Evolutionary conservation across 2,888 invertebrate species (phyloP), one percentile per base, ranked within the genome.

Genomic region (Erpobdella octoculata): DNA sequence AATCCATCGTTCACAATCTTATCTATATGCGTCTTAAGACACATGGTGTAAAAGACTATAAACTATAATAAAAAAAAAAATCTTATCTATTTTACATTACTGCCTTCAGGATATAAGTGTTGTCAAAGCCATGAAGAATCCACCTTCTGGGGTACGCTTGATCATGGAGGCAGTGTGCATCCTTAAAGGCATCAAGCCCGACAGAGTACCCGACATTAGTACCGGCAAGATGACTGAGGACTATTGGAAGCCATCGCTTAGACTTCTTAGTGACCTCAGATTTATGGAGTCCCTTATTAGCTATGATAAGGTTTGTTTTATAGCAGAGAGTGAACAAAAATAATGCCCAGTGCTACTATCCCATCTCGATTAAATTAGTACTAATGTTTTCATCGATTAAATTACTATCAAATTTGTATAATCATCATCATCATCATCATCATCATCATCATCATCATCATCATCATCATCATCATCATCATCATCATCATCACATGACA

Each of bases 131-230:
- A 83, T 84, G 83, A 83, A 83, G 74, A 78, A 77, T 62, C 84
- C 84, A 15, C 84, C 84, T 0, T 72, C 70, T 72, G 80, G 80
- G 67, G 82, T 84, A 53, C 79, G 80, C 71, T 78, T 84, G 28
- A 83, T 84, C 25, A 78, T 82, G 79, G 84, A 84, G 74, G 81
- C 82, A 37, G 79, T 84, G 38, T 84, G 84, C 76, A 81, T 83
- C 18, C 76, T 84, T 41, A 82, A 80, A 74, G 83, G 82, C 9
- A 76, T 83, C 71, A 84, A 83, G 74, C 80, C 83, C 3, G 84
- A 84, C 64, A 76, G 82, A 70, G 76, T 84, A 46, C 82, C 81
- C 12, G 84, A 84, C 74, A 82, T 83, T 0, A 78, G 79, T 21
- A 78, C 80, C 18, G 83, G 83, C 25, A 83, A 82, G 76, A 83